Conservation (phyloP, 1,140 invertebrate species). For the Drosophila busckii region DNA sequence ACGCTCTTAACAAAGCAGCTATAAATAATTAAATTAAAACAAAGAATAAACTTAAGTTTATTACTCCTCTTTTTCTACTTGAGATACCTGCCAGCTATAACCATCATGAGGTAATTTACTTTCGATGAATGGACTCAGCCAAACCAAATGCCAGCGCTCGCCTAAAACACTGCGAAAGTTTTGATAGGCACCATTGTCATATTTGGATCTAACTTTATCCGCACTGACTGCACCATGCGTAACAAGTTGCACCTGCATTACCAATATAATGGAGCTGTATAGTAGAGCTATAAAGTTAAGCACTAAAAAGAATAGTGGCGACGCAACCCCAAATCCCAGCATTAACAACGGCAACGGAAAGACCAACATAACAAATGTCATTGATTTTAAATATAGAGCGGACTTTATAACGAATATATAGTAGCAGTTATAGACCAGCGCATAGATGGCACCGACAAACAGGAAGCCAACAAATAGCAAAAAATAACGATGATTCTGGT, state of each 20-base stretch:
- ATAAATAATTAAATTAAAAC: too few species aligned
- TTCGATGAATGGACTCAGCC: conserved; percentile 87
- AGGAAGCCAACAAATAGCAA: conserved; percentile 89
- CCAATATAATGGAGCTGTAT: conserved; percentile 84
- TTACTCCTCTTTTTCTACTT: too few species aligned
- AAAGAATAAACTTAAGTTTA: too few species aligned
- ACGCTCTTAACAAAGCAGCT: too few species aligned
- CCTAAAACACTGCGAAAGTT: conserved; percentile 86
- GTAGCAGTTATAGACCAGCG: conserved; percentile 84
- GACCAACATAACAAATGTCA: conserved; percentile 83
- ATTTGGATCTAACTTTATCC: conserved; percentile 73
- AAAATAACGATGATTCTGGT: conserved; percentile 93
- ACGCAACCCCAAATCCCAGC: conserved; percentile 79
- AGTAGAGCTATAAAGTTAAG: conserved; percentile 84
- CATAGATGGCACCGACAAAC: conserved; percentile 85
- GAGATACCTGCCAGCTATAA: conserved; percentile 84
- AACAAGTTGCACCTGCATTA: conserved; percentile 85
- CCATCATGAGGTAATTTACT: conserved; percentile 89
- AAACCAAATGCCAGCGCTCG: conserved; percentile 85
- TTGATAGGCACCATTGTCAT: conserved; percentile 85
- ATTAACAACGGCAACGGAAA: conserved; percentile 84
- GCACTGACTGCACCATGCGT: conserved; percentile 54
- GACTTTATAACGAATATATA: conserved; percentile 82
- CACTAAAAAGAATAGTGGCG: conserved; percentile 85
- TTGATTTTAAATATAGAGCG: conserved; percentile 78